Evolutionary conservation across 2,888 invertebrate genomes (phyloP).

Genomic region (Morinoia aosen): DNA sequence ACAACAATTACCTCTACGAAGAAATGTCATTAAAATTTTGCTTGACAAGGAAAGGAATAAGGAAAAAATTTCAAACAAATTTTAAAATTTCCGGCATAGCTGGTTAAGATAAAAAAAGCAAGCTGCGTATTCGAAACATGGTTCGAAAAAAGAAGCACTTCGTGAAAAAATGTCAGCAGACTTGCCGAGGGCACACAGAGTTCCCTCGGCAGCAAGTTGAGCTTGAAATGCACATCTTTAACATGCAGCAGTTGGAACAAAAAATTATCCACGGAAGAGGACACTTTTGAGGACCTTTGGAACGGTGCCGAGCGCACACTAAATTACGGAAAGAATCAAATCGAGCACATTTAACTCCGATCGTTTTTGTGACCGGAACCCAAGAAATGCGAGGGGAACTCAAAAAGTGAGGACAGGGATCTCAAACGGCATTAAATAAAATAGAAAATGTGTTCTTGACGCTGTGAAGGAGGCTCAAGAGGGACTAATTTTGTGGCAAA

Average conservation of each 20-base stretch:
- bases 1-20: too few relatives aligned
- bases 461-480: neutral
- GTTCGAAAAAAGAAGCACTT: too few relatives aligned
- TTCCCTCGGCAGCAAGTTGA: too few relatives aligned
- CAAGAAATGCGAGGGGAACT: neutral
- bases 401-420: neutral
- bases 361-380: neutral
- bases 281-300: neutral
- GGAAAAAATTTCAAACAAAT: too few relatives aligned
- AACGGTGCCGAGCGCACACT: neutral
- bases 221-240: neutral
- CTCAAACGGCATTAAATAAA: neutral
- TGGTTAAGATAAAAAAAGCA: too few relatives aligned
- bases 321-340: neutral
- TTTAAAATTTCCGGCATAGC: too few relatives aligned
- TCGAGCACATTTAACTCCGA: neutral
- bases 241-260: neutral
- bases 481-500: constrained; percentile 1
- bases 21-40: too few relatives aligned
- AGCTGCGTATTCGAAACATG: too few relatives aligned
- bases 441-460: neutral
- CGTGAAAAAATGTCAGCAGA: too few relatives aligned
- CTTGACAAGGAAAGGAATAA: too few relatives aligned
- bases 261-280: neutral
- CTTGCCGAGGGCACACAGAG: too few relatives aligned